A percentile compares a stretch with the other conserved stretches of the same genome.
Evolutionary conservation across 2,888 invertebrate species (phyloP).

Genomic region (Unio delphinus): DNA sequence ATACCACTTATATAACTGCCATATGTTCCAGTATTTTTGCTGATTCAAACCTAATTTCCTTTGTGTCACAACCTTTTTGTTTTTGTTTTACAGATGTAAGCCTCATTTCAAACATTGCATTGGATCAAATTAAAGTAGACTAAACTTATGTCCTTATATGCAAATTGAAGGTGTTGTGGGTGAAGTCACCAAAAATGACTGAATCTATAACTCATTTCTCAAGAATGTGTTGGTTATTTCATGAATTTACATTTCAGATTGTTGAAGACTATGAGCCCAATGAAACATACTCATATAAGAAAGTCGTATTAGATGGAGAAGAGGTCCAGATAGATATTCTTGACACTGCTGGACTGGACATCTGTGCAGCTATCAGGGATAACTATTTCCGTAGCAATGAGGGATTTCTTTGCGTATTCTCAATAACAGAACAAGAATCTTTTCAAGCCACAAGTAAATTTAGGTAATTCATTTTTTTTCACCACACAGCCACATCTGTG

Average conservation of each 20-base stretch:
- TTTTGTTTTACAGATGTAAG: too few species aligned
- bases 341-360: slow-evolving; percentile 98
- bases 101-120: too few species aligned
- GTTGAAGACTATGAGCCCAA: slow-evolving; percentile 99
- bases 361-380: slow-evolving; percentile 80
- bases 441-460: slow-evolving; percentile 99
- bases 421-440: slow-evolving; percentile 98
- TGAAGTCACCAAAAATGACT: too few species aligned
- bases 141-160: too few species aligned
- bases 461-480: slow-evolving; percentile 77
- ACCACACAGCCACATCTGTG: too few species aligned
- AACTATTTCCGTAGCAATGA: slow-evolving; percentile 99
- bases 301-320: slow-evolving; percentile 97
- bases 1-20: too few species aligned
- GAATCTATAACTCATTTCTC: not conserved
- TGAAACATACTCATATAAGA: slow-evolving; percentile 99
- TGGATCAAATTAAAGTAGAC: too few species aligned
- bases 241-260: slow-evolving; percentile 76
- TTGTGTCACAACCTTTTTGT: too few species aligned
- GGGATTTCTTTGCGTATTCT: slow-evolving; percentile 99
- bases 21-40: too few species aligned
- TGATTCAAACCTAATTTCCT: too few species aligned
- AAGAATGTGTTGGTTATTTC: not conserved
- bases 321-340: slow-evolving; percentile 99
- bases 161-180: too few species aligned